phyloP scores from a whole-genome alignment of 2,797 vertebrate species.

The Schizopygopsis malacanthus region DNA sequence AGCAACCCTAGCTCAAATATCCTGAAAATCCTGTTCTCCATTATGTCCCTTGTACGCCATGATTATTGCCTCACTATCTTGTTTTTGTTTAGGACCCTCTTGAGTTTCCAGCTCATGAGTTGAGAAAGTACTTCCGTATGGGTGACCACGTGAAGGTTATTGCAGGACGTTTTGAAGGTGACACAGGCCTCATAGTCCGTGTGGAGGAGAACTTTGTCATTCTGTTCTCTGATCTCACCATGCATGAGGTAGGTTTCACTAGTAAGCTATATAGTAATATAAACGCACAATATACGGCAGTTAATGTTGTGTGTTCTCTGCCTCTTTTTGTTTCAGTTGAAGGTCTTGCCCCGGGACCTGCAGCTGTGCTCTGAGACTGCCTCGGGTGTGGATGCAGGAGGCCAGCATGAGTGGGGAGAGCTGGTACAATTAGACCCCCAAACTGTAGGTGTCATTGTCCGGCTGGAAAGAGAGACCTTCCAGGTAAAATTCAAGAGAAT shows the following conservation, averaged over 20 bases:
- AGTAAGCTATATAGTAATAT: not conserved
- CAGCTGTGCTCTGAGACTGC: conserved; percentile 97
- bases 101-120: conserved; percentile 94
- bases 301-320: not conserved
- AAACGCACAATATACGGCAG: not conserved
- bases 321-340: conserved; percentile 78
- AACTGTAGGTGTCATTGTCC: conserved; percentile 91
- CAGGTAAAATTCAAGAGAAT: conserved; percentile 78
- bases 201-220: conserved; percentile 98
- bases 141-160: conserved; percentile 98
- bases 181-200: conserved; percentile 93
- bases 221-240: conserved; percentile 96
- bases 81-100: conserved; percentile 84
- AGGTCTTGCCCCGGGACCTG: conserved; percentile 92
- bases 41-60: not conserved
- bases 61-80: not conserved
- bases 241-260: conserved; percentile 86
- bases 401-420: conserved; percentile 97
- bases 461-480: conserved; percentile 93
- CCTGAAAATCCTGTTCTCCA: not conserved
- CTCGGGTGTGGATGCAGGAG: conserved; percentile 91
- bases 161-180: conserved; percentile 91
- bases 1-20: not conserved
- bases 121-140: conserved; percentile 94
- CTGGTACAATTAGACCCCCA: conserved; percentile 93